Conservation (phyloP, 2,888 invertebrate genomes). For the Globia sparganii region DNA sequence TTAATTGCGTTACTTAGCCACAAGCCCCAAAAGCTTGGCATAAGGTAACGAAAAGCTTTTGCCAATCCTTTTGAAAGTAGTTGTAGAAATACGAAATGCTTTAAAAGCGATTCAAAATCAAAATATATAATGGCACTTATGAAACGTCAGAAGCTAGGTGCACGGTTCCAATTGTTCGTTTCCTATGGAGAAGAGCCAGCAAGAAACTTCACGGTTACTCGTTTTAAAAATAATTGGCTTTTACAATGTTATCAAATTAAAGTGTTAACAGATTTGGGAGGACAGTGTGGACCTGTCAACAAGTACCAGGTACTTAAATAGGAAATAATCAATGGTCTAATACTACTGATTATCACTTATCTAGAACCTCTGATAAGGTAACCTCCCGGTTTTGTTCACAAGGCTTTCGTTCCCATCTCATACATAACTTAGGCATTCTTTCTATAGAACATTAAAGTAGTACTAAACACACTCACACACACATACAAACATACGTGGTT, state of each 20-base stretch:
- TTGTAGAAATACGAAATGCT: background rate
- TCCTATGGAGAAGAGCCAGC: too few species aligned
- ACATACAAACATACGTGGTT: slow-evolving; percentile 10
- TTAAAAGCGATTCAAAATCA: background rate
- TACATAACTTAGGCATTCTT: background rate
- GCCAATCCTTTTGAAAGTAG: background rate
- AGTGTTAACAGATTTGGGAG: too few species aligned
- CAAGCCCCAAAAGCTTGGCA: too few species aligned
- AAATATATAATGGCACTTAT: too few species aligned
- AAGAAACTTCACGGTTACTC: too few species aligned
- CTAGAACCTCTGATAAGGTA: too few species aligned
- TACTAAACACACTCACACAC: slow-evolving; percentile 18
- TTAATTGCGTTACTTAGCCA: too few species aligned
- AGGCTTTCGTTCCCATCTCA: background rate
- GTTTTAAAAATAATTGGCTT: too few species aligned
- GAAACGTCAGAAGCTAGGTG: too few species aligned
- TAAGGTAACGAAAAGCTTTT: background rate
- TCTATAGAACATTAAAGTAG: background rate
- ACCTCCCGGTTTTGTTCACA: background rate
- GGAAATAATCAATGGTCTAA: background rate
- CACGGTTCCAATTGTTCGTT: too few species aligned
- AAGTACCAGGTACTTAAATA: background rate
- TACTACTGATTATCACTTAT: background rate
- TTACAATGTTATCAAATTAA: too few species aligned
- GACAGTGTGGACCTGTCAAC: too few species aligned